A percentile compares a stretch with the other conserved stretches of the same genome.
phyloP scores from a whole-genome alignment of 2,113 vertebrate genomes.

The Uria aalge region DNA sequence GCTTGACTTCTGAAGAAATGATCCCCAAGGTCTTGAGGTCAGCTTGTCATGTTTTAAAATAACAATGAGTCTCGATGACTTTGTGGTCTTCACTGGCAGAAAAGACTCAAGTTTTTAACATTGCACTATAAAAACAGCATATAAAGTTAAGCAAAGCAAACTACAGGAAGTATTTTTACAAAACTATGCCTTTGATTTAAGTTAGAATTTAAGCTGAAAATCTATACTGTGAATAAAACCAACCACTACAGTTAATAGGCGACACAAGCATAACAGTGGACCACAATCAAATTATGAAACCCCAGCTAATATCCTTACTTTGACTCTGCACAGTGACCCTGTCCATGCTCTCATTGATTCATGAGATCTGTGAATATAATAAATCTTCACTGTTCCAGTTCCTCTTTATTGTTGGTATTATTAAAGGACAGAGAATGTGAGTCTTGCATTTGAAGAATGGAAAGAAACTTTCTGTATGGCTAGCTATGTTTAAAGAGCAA shows the following conservation, averaged over 20 bases:
- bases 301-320: not conserved
- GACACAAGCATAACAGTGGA: not conserved
- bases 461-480: not conserved
- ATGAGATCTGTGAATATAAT: conserved; percentile 3
- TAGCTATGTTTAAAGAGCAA: not conserved
- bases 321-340: not conserved
- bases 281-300: conserved; percentile 26
- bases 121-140: conserved; percentile 23
- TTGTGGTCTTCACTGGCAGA: conserved; percentile 35
- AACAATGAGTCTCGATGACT: conserved; percentile 31
- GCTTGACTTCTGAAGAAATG: conserved; percentile 56
- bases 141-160: conserved; percentile 48
- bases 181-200: conserved; percentile 12
- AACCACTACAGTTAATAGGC: not conserved
- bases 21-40: conserved; percentile 48
- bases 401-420: conserved; percentile 12
- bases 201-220: conserved; percentile 21
- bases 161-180: conserved; percentile 38
- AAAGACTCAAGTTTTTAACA: conserved; percentile 48
- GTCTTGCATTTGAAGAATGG: not conserved
- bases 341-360: not conserved
- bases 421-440: not conserved
- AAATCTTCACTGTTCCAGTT: conserved; percentile 2
- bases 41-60: conserved; percentile 52
- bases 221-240: conserved; percentile 16